phyloP scores from a whole-genome alignment of 2,113 vertebrate genomes.

The Clarias batrachus region DNA sequence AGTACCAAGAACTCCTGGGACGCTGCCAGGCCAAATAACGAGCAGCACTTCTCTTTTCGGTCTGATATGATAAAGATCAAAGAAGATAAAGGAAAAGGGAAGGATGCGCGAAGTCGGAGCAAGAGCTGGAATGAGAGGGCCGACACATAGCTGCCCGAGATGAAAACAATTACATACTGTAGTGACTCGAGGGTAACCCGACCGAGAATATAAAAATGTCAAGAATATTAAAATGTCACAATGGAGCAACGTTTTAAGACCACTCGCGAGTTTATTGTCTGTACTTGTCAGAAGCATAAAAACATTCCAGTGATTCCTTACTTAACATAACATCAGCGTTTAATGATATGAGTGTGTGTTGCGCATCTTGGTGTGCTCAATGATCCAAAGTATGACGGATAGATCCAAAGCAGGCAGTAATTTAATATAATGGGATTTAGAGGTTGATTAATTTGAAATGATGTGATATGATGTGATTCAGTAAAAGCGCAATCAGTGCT shows the following conservation, averaged over 20 bases:
- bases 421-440: neutral
- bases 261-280: neutral
- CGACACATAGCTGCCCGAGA: neutral
- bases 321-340: neutral
- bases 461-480: neutral
- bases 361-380: neutral
- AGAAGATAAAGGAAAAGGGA: neutral
- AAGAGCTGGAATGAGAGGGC: conserved; percentile 12
- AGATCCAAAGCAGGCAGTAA: neutral
- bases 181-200: neutral
- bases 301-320: neutral
- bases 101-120: neutral
- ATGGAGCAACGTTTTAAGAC: neutral
- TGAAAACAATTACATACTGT: neutral
- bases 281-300: neutral
- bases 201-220: neutral
- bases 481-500: neutral
- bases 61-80: conserved; percentile 54
- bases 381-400: neutral
- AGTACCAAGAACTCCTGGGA: neutral
- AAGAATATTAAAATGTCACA: neutral
- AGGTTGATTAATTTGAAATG: neutral
- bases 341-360: neutral
- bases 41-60: conserved; percentile 40
- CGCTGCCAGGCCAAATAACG: conserved; percentile 26